A percentile compares a stretch with the other conserved stretches of the same genome.
These are phyloP conservation scores for Oophaga sylvatica DNA, from an alignment of 2,797 vertebrate genomes.

Conservation along the genomic window DNA sequence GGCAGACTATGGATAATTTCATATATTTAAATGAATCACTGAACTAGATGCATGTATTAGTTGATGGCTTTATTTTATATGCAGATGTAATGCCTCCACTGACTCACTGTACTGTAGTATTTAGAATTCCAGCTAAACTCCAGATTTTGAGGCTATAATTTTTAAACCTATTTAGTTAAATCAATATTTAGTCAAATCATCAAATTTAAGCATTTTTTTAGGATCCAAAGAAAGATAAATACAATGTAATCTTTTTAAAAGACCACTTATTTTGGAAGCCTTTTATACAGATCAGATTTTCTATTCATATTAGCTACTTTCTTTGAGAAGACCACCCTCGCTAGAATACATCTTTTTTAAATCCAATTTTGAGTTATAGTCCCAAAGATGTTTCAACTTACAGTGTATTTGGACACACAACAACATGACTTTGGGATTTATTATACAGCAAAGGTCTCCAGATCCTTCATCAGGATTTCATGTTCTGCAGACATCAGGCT, in stretches of 20 bases:
- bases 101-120: background rate
- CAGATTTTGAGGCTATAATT: conserved; percentile 2
- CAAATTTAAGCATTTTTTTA: background rate
- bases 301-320: too few relatives aligned
- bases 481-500: too few relatives aligned
- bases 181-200: conserved; percentile 1
- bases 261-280: too few relatives aligned
- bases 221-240: background rate
- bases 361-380: too few relatives aligned
- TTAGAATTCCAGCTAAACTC: conserved; percentile 5
- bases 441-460: too few relatives aligned
- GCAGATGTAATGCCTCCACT: background rate
- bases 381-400: too few relatives aligned
- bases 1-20: conserved; percentile 16
- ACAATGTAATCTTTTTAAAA: background rate
- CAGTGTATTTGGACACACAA: too few relatives aligned
- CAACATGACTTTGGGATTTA: too few relatives aligned
- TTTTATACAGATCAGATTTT: too few relatives aligned
- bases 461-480: too few relatives aligned
- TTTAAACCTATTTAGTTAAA: conserved; percentile 1
- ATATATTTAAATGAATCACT: conserved; percentile 17
- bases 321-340: too few relatives aligned
- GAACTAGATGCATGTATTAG: conserved; percentile 34
- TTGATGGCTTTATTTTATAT: conserved; percentile 33
- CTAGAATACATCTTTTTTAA: too few relatives aligned